Evolutionary conservation across 2,113 vertebrate species (phyloP), one percentile per base, ranked within the genome.

Genomic region (Etia nguti): DNA sequence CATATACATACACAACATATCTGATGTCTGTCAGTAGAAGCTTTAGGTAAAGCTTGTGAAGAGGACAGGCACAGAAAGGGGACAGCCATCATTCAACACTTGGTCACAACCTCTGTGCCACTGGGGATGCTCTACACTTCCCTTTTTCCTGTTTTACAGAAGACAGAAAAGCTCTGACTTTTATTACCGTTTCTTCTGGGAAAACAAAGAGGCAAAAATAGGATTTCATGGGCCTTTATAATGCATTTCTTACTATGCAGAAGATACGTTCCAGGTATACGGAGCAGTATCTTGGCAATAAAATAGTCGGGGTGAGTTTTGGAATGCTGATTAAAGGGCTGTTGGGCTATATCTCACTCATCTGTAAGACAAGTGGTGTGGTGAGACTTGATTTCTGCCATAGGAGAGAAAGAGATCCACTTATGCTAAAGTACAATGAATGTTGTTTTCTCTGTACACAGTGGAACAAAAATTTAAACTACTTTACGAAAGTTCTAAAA

Each of bases 271-370:
- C 43, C 59, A 90, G 87, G 80, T 89, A 83, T 31, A 68, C 9
- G 22, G 81, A 80, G 60, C 5, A n/a, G 68, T 56, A 34, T 80
- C 82, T 79, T 60, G 59, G 85, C 73, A 77, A 38, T 81, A 85
- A 85, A 86, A 75, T 36, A 29, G 12, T 70, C 57, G 5, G n/a
- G 36, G 46, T 12, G 73, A n/a, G 83, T 85, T 84, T 80, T 10
- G 48, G 52, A 82, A 90, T 54, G 36, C 38, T 36, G 68, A 91
- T 88, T 81, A 82, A 86, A 90, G 87, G 43, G 56, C 80, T 77
- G 46, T 62, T 59, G 6, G 80, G 79, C 82, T 80, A 65, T 85
- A 83, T 81, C 59, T 92, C 59, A 80, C 55, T 92, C 84, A 81
- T 65, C 46, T 81, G 24, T 82, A 38, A 80, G 82, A 89, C 36